Evolutionary conservation across 2,797 vertebrate genomes (phyloP).

Genomic region (Allenopithecus nigroviridis): DNA sequence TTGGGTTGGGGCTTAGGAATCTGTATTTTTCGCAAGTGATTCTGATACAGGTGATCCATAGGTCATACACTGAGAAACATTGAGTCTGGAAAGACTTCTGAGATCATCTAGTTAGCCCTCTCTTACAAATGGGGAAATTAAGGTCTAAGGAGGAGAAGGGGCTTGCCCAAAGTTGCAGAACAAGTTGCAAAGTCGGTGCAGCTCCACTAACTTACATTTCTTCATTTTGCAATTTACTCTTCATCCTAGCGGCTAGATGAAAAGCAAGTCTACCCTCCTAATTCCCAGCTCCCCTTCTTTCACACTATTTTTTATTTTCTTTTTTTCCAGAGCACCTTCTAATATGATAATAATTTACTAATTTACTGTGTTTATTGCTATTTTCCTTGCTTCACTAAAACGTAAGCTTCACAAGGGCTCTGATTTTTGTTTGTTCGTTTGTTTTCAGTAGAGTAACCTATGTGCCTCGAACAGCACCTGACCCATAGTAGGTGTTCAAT

Average conservation of each 20-base stretch:
- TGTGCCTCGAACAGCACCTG: not conserved
- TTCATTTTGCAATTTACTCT: not conserved
- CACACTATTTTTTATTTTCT: not conserved
- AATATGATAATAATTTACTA: not conserved
- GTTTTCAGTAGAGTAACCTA: not conserved
- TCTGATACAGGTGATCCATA: not conserved
- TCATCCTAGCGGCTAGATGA: not conserved
- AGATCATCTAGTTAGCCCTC: not conserved
- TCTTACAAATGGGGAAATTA: not conserved
- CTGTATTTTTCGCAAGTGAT: not conserved
- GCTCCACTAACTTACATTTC: not conserved
- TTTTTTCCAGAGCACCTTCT: not conserved
- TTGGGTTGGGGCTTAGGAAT: not conserved
- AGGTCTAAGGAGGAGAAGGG: not conserved
- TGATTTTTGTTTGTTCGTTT: not conserved
- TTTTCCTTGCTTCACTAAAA: not conserved
- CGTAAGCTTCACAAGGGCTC: not conserved
- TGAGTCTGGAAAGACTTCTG: not conserved
- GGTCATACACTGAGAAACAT: not conserved
- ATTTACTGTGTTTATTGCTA: not conserved
- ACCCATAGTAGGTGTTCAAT: not conserved
- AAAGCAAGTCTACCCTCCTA: not conserved
- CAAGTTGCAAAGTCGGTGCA: not conserved
- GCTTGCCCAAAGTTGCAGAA: not conserved
- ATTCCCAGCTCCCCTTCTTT: not conserved